Base-by-base conservation (phyloP, 2,888 invertebrate species). In the Cataglyphis altisquamis region DNA sequence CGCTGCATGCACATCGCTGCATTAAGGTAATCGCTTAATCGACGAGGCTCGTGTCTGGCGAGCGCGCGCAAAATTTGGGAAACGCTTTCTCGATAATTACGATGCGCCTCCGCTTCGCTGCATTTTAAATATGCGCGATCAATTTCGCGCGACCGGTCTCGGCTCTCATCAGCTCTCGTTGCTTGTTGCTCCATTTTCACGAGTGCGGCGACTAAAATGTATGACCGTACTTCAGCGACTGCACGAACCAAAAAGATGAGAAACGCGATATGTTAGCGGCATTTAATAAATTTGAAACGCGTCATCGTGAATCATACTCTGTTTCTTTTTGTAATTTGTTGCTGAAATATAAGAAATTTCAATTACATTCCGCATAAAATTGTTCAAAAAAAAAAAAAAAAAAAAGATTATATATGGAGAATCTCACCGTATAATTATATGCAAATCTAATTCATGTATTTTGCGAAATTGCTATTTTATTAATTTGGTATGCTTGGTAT, bases 1-100 rank as follows among this genome's bases (percentile, higher is more conserved):
- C 25, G 60, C 73, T 60, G 73, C 78, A 80, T 80, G 78, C 78
- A 80, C 72, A 80, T 72, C 60, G 78, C 15, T 80, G 73, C n/a
- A 80, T 80, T 80, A 80, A 80, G 60, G 73, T 80, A 80, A 80
- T 80, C 78, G 60, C 78, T 80, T 80, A 80, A 80, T 80, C 78
- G 78, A 72, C 78, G 60, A 48, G 36, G 32, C 78, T 45, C 78
- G 60, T 60, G 73, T 80, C 55, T 57, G 29, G 25, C 60, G 60
- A 70, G 32, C 60, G 52, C 57, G 73, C 60, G 78, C 73, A 25
- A 80, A 80, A 80, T 80, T 80, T 73, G 60, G 78, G 60, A 78
- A 78, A 78, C 72, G 73, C 78, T 80, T 60, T 72, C 78, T 80
- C 78, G 78, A 60, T 80, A 80, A 80, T 80, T 72, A 72, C 45